Evolutionary conservation across 2,888 invertebrate species (phyloP).

Genomic region (Flabesymbios commensalis): DNA sequence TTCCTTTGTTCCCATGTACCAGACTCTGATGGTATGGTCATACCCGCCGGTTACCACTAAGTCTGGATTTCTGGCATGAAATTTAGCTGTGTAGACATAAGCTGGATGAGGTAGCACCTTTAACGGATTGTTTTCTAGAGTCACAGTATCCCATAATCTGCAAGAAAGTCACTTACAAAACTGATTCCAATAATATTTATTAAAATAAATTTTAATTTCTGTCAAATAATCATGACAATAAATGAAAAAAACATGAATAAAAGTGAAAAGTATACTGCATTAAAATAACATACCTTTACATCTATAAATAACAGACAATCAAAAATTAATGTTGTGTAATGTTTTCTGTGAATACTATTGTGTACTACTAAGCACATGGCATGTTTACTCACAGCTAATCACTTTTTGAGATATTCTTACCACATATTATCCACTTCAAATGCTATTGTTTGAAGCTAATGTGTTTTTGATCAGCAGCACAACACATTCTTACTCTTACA

Average conservation of each 20-base stretch:
- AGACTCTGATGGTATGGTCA: conserved; percentile 71
- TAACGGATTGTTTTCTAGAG: conserved; percentile 39
- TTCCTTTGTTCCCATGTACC: conserved; percentile 62
- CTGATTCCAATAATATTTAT: not conserved
- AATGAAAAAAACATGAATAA: not conserved
- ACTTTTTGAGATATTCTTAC: no score
- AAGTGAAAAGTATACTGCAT: no score
- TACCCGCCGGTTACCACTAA: conserved; percentile 70
- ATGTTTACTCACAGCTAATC: no score
- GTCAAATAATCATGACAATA: not conserved
- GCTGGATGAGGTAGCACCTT: conserved; percentile 70
- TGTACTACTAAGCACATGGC: no score
- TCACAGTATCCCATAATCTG: conserved; percentile 65
- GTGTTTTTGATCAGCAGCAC: no score
- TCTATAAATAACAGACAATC: no score
- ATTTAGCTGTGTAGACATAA: conserved; percentile 72
- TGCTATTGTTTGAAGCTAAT: no score
- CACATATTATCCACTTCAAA: no score
- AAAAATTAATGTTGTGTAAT: no score
- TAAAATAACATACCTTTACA: no score
- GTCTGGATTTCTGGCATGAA: conserved; percentile 63
- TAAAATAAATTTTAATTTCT: not conserved
- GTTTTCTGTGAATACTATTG: no score
- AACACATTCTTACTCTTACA: no score
- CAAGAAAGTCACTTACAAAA: not conserved